These are phyloP conservation scores for Hapalemur alaotrensis DNA, from an alignment of 2,797 vertebrate species.

Conservation along the genomic window DNA sequence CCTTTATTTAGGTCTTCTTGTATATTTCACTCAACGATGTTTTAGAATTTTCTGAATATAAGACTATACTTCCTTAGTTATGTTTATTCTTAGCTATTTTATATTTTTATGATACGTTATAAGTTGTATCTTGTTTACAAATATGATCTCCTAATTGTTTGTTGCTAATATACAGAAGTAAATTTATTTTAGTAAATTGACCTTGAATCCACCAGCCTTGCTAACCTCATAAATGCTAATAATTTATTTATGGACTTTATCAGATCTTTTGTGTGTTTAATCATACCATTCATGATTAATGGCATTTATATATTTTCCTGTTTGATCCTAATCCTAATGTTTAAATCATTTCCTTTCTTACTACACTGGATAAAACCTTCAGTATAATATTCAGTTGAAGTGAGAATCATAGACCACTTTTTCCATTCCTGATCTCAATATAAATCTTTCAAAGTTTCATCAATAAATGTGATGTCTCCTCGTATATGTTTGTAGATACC, in stretches of 20 bases:
- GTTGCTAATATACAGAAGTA: neutral
- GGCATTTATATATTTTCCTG: neutral
- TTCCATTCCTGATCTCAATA: neutral
- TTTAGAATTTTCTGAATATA: neutral
- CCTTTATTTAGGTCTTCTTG: neutral
- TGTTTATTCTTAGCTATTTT: neutral
- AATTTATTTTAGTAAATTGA: neutral
- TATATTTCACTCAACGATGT: neutral
- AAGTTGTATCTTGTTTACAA: neutral
- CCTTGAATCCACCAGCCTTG: neutral
- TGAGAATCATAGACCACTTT: neutral
- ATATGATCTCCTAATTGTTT: neutral
- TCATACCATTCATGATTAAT: conserved; percentile 17
- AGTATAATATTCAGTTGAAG: neutral
- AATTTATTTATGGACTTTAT: conserved; percentile 34
- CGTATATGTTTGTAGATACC: neutral
- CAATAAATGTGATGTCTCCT: neutral
- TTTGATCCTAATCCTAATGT: neutral
- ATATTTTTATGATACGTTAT: neutral
- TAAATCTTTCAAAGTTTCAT: neutral
- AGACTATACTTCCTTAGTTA: neutral
- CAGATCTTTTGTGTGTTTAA: conserved; percentile 19
- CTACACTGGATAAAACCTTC: neutral
- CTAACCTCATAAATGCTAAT: neutral
- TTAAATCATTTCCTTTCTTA: neutral